These are phyloP conservation scores for Cynodonichthys magdalenae DNA, from an alignment of 2,797 vertebrate species.

Conservation along the genomic window DNA sequence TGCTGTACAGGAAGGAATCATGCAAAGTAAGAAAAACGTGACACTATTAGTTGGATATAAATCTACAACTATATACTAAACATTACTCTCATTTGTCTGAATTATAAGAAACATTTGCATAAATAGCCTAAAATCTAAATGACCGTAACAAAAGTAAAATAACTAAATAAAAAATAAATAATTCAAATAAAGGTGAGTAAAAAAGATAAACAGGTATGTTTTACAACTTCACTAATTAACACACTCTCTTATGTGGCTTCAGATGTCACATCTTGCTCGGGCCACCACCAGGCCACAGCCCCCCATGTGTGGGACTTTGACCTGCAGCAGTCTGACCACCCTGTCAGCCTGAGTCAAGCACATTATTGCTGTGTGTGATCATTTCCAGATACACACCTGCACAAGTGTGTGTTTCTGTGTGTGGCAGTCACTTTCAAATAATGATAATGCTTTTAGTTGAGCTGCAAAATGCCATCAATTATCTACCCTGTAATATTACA, in stretches of 20 bases:
- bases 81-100: no score
- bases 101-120: not conserved
- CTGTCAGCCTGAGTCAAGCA: constrained; percentile 48
- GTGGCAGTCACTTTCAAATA: not conserved
- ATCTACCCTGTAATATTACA: not conserved
- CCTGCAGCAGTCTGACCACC: constrained; percentile 69
- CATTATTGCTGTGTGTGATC: constrained; percentile 55
- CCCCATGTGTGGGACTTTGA: constrained; percentile 67
- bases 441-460: not conserved
- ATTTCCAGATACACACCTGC: constrained; percentile 56
- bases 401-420: not conserved
- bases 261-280: constrained; percentile 52
- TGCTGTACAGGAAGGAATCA: constrained; percentile 74
- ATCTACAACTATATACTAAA: constrained; percentile 10
- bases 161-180: constrained; percentile 10
- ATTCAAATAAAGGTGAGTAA: constrained; percentile 12
- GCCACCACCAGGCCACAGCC: constrained; percentile 60
- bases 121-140: not conserved
- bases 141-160: constrained; percentile 13
- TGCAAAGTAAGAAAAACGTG: constrained; percentile 32
- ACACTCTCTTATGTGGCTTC: constrained; percentile 40
- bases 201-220: constrained; percentile 13
- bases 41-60: constrained; percentile 46
- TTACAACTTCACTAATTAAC: constrained; percentile 2
- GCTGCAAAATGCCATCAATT: not conserved